A percentile compares a stretch with the other conserved stretches of the same genome.
phyloP scores from a whole-genome alignment of 2,797 vertebrate species.

The Intellagama lesueurii region DNA sequence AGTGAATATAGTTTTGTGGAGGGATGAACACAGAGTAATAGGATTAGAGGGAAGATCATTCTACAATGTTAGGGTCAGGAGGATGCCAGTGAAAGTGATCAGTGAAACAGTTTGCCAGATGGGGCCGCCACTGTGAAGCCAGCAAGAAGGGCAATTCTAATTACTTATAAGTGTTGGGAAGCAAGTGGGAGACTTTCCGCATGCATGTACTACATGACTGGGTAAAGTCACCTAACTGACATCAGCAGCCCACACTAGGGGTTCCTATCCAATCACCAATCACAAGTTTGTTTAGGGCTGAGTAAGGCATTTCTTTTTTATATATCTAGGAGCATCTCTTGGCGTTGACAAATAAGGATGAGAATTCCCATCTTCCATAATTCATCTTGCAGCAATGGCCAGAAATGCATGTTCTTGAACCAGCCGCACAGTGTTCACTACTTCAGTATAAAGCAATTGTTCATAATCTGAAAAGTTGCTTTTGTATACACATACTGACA shows the following conservation, averaged over 20 bases:
- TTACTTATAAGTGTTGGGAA: neutral
- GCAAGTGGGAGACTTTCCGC: neutral
- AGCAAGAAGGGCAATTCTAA: neutral
- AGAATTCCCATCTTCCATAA: neutral
- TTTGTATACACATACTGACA: neutral
- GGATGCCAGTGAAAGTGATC: neutral
- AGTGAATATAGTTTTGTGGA: neutral
- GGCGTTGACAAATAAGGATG: neutral
- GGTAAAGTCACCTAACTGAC: neutral
- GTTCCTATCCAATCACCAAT: neutral
- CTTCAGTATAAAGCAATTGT: neutral
- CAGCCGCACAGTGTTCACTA: neutral
- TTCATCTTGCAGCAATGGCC: neutral
- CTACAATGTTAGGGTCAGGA: neutral
- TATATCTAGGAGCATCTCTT: neutral
- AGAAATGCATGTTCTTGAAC: neutral
- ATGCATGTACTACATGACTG: too few relatives aligned
- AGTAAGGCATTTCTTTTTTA: neutral
- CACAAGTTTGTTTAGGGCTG: neutral
- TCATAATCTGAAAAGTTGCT: neutral
- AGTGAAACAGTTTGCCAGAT: neutral
- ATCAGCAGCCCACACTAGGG: neutral
- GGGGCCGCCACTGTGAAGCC: neutral
- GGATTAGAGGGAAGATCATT: neutral
- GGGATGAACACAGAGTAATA: fast-evolving